Base-by-base conservation (phyloP, 2,797 vertebrate species). In the Coranthus polyacanthus region DNA sequence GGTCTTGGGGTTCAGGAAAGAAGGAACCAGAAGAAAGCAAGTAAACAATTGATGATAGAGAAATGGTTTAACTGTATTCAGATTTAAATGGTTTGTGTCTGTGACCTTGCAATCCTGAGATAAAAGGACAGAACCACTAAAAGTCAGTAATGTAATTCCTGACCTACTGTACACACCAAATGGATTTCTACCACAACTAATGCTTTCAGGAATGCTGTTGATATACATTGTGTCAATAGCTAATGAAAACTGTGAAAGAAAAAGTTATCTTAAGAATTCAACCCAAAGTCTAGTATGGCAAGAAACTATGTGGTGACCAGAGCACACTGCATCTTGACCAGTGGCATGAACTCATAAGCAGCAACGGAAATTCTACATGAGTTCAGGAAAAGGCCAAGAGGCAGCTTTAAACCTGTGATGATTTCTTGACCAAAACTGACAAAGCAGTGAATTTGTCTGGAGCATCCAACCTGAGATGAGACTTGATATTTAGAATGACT, bases 401-500 rank as follows among this genome's bases (percentile, higher is more conserved):
- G 67, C 26, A 56, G 49, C 26, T 52, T 69, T 47, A 64, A 66
- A 53, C 60, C 50, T 29, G 9, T 12, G 9, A 15, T 11, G 38
- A 73, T 56, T 68, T 79, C 29, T 5, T 41, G 44, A 49, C 37
- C 46, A 46, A 20, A 52, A 71, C 12, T 5, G 53, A 69, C 32
- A 41, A 47, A 80, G 55, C 21, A 17, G 49, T 22, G 41, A 58
- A 22, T 65, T 46, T 73, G 18, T 72, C 21, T 20, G 46, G 52
- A 49, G 49, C 64, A 42, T 64, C 39, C 55, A 10, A 46, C 59
- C 60, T 20, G 29, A 56, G 58, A 74, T 78, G 43, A 78, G 49
- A 39, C 41, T 57, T 54, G 51, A 83, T 84, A 78, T 83, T 73
- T 83, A 42, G 63, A 78, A 81, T 81, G 45, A 65, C 21, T 64